These are phyloP conservation scores for Drosophila neonasuta DNA, from an alignment of 2,888 invertebrate species.

Conservation along the genomic window DNA sequence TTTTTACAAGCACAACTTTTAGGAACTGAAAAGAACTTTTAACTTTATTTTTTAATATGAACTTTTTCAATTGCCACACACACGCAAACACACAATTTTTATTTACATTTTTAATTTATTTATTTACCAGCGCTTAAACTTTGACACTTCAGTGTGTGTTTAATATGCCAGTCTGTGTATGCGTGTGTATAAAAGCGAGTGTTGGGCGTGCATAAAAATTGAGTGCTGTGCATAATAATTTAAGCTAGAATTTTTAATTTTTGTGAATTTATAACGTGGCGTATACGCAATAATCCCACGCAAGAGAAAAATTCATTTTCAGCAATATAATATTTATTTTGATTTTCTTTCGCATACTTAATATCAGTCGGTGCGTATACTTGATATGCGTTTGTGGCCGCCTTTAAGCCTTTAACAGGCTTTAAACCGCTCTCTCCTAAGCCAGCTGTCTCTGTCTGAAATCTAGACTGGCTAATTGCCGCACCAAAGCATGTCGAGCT, in stretches of 20 bases:
- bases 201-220: conserved; percentile 6
- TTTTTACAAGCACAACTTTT: conserved; percentile 29
- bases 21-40: conserved; percentile 13
- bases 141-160: conserved; percentile 35
- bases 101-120: conserved; percentile 32
- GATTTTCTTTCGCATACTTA: conserved; percentile 12
- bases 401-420: background rate
- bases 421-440: background rate
- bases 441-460: conserved; percentile 16
- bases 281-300: conserved; percentile 14
- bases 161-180: conserved; percentile 1
- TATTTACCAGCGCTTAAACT: conserved; percentile 42
- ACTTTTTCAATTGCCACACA: conserved; percentile 48
- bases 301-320: background rate
- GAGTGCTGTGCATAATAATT: conserved; percentile 4
- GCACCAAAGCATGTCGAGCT: conserved; percentile 31
- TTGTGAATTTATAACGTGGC: conserved; percentile 6
- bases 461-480: conserved; percentile 38
- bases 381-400: conserved; percentile 7
- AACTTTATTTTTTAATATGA: conserved; percentile 19
- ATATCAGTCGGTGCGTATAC: conserved; percentile 8
- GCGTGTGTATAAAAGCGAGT: conserved; percentile 7
- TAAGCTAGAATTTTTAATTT: conserved; percentile 1
- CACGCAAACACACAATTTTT: conserved; percentile 11
- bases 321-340: background rate